Evolutionary conservation across 2,888 invertebrate species (phyloP), one percentile per base, ranked within the genome.

Genomic region (Cinara cedri): DNA sequence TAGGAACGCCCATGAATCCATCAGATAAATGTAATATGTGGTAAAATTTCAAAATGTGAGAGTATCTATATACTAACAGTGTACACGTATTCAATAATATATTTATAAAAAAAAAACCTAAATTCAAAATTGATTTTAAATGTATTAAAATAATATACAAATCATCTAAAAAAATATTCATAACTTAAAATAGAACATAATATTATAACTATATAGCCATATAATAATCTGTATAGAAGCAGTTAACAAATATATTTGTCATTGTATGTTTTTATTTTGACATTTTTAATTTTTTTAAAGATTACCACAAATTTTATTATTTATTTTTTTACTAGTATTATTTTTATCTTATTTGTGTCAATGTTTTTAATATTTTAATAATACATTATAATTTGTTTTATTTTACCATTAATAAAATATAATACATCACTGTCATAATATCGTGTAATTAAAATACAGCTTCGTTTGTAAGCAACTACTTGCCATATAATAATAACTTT

Each of bases 11-110:
- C 82, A 96, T 96, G 96, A 96, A 96, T 86, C 95, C 95, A 6
- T 85, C 86, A 81, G 88, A 91, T 21, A 96, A 95, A 85, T 96
- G 96, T 85, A 93, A 92, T 85, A 92, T 96, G 72, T 96, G 96
- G 96, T 96, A 75, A 82, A 55, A 46, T 42, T 42, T 24, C 21
- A 8, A 54, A 44, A 75, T 11, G n/a, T 65, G 19, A 16, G 21
- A 21, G 13, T 74, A 55, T 19, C n/a, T n/a, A n/a, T n/a, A n/a
- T n/a, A n/a, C n/a, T n/a, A n/a, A n/a, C n/a, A n/a, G n/a, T n/a
- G 3, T 42, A 55, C 14, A 55, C 54, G 19, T 42, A 55, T 55
- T 21, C 42, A 34, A 34, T 34, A 34, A 34, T 4, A 34, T 34
- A 34, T 24, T 21, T 42, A 51, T 62, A 62, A 21, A 24, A 0